Base-by-base conservation (phyloP, 2,797 vertebrate genomes). In the Sitta carolinensis region DNA sequence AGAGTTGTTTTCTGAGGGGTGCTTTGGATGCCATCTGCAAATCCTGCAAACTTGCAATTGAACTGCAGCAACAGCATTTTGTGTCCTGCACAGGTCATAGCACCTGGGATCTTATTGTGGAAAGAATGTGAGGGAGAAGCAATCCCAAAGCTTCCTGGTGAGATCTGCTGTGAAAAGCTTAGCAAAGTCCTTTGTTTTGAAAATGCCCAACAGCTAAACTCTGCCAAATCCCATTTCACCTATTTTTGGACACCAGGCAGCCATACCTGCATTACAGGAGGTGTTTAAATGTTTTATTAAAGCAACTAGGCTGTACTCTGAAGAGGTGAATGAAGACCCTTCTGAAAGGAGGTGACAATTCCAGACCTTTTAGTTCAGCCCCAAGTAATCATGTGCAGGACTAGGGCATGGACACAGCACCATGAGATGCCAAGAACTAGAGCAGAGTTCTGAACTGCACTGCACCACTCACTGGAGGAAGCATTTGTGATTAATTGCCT, bases 331-430 rank as follows among this genome's bases (percentile, higher is more conserved):
- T 36, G 2, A 78, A 92, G 42, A 51, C 38, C 30, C 48, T 74
- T 23, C 36, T 81, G 69, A 75, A 63, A 34, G 45, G 48, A 75
- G 29, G 32, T 26, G 14, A 61, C 51, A 92, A 36, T 77, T 64
- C 67, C 25, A 79, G 48, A 36, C 19, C 11, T 84, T 48, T 73
- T 32, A 29, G 29, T 61, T 61, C 74, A 80, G 17, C 22, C 40
- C 10, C 11, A 47, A 45, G 18, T 79, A 82, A 50, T 64, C 59
- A 4, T 27, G 42, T 48, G 69, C 54, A 67, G 78, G 83, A 38
- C n/a, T 8, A 10, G 40, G 57, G 11, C 13, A 26, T 10, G 55
- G 76, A 15, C n/a, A 27, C 30, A 21, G 0, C 0, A 4, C 47
- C 36, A 42, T 23, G 18, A 4, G 2, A 30, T 47, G 69, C 80